Base-by-base conservation (phyloP, 1,140 invertebrate genomes). In the Bombus picipes region DNA sequence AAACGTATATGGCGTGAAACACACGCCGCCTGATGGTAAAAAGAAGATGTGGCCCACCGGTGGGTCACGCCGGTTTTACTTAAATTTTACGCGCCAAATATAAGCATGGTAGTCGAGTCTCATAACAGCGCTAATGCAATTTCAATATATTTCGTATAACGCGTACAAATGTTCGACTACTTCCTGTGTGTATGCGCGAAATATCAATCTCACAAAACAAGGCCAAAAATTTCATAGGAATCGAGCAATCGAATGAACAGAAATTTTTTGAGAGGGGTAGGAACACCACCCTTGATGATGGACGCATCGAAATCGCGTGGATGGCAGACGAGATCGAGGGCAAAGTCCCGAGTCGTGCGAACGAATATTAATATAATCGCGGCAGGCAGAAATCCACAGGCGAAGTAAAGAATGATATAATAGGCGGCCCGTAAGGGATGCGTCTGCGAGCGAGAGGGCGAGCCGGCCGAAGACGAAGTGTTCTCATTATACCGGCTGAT, bases 401-500 rank as follows among this genome's bases (percentile, higher is more conserved):
- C 81, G 81, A 75, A 41, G 85, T 81, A 91, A 91, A 88, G 90
- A 91, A 91, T 90, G 90, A 90, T 90, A 85, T 91, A 87, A 91
- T 90, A 88, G 89, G 86, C 65, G 74, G 79, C 75, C 83, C 77
- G 88, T 83, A 87, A 89, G 89, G 87, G 89, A 91, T 91, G 91
- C 89, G 86, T 83, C 88, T 82, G 82, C 84, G 84, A 90, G 76
- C 77, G 89, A 88, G 91, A 92, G 88, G 87, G 87, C 83, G 89
- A 91, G 87, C 88, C 87, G 85, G 85, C 90, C 88, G 93, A 94
- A 95, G 95, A 95, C 92, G 94, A 95, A 95, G 94, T 92, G 91
- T 94, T 95, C 94, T 95, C 95, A 95, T 95, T 95, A 95, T 95
- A 94, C 92, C 87, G 86, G 84, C 87, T 95, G 95, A 95, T 95